Evolutionary conservation across 2,888 invertebrate genomes (phyloP).

Genomic region (Latrodectus elegans): DNA sequence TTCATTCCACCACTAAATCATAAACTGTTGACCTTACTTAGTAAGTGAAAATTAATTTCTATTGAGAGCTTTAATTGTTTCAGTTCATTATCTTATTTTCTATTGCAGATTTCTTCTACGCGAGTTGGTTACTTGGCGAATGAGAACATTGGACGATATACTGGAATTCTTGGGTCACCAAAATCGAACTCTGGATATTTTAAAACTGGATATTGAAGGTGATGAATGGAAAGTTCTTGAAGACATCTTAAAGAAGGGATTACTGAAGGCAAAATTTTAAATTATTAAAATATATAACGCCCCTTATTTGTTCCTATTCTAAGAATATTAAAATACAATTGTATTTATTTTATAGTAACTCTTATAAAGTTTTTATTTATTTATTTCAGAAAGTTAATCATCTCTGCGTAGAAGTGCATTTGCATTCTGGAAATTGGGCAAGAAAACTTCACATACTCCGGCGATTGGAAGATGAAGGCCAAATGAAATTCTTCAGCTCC

Average conservation of each 20-base stretch:
- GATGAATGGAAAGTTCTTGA: constrained; percentile 73
- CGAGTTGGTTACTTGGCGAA: constrained; percentile 71
- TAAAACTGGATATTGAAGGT: constrained; percentile 76
- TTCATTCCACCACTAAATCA: no score
- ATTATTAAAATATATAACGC: neutral
- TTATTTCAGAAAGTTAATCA: constrained; percentile 46
- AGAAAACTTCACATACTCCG: constrained; percentile 33
- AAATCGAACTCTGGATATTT: constrained; percentile 74
- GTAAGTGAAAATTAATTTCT: no score
- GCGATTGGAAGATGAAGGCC: constrained; percentile 38
- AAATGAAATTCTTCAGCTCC: constrained; percentile 62
- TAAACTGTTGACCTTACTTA: no score
- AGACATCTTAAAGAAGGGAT: constrained; percentile 27
- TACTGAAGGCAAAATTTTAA: neutral
- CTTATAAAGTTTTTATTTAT: neutral
- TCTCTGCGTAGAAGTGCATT: constrained; percentile 60
- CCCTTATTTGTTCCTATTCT: neutral
- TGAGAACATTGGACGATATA: constrained; percentile 73
- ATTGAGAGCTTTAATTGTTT: no score
- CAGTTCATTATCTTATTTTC: no score
- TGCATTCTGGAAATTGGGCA: constrained; percentile 43
- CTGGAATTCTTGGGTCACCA: constrained; percentile 73
- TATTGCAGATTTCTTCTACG: constrained; percentile 29
- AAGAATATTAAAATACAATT: neutral
- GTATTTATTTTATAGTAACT: neutral